phyloP scores from a whole-genome alignment of 1,140 invertebrate species.

The Zaprionus africanus region DNA sequence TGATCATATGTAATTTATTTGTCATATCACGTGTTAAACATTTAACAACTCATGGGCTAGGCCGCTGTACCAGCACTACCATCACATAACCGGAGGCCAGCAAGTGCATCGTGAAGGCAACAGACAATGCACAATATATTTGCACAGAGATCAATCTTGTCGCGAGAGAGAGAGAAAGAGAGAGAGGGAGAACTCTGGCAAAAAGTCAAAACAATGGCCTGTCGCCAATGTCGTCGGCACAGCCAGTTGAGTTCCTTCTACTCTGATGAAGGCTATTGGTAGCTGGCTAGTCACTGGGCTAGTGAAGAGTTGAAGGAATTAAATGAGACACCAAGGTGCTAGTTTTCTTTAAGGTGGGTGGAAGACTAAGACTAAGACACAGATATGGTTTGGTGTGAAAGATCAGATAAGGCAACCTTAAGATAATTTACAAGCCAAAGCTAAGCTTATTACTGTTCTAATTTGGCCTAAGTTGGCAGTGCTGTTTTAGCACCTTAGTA shows the following conservation, averaged over 20 bases:
- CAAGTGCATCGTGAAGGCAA: slow-evolving; percentile 67
- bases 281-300: neutral
- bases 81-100: slow-evolving; percentile 55
- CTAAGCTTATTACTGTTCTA: neutral
- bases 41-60: slow-evolving; percentile 77
- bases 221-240: slow-evolving; percentile 70
- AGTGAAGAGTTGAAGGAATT: neutral
- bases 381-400: neutral
- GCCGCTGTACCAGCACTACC: slow-evolving; percentile 4
- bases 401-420: neutral
- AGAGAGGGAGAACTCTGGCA: slow-evolving; percentile 58
- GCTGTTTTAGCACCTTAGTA: no score
- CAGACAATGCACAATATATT: slow-evolving; percentile 56
- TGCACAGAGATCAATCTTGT: slow-evolving; percentile 75
- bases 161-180: slow-evolving; percentile 41
- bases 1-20: slow-evolving; percentile 79
- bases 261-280: neutral
- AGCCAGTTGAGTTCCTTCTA: neutral
- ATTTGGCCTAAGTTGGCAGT: neutral
- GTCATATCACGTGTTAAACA: slow-evolving; percentile 81
- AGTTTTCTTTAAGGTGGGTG: neutral
- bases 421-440: no score
- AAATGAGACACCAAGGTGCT: neutral
- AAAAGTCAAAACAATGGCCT: slow-evolving; percentile 82
- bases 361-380: neutral